A percentile compares a stretch with the other conserved stretches of the same genome.
These are phyloP conservation scores for Empidonax alnorum DNA, from an alignment of 2,113 vertebrate species.

Conservation along the genomic window DNA sequence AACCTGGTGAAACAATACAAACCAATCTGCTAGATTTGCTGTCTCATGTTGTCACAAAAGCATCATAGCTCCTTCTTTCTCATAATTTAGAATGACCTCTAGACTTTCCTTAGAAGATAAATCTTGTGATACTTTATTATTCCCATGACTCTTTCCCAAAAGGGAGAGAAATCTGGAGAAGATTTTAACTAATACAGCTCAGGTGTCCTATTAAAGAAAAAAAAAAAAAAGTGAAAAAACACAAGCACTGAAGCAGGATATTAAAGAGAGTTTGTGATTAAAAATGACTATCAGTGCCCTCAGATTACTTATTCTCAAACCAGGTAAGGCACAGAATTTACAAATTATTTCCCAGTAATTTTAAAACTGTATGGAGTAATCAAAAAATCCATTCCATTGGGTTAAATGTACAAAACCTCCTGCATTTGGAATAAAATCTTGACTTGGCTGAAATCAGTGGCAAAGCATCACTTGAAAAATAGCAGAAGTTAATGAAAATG, in stretches of 20 bases:
- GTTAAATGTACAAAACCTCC: rapidly evolving
- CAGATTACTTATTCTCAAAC: background rate
- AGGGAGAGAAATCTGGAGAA: background rate
- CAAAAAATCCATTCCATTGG: background rate
- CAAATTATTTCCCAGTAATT: background rate
- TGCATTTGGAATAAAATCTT: background rate
- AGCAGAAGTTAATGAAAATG: background rate
- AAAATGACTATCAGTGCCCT: background rate
- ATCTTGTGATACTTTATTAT: background rate
- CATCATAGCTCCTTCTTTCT: background rate
- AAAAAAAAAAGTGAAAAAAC: background rate
- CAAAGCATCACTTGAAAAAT: background rate
- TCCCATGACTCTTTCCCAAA: background rate
- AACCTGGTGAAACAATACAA: background rate
- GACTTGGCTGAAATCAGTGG: background rate
- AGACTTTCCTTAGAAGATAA: background rate
- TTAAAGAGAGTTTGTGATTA: background rate
- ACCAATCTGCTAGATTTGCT: background rate
- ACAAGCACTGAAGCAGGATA: background rate
- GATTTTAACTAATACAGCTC: background rate
- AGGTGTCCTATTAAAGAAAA: background rate
- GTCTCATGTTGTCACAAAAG: background rate
- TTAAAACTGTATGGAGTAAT: background rate
- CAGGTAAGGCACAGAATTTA: background rate
- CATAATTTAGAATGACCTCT: background rate